Conservation (phyloP, 2,797 vertebrate genomes). For the Sebastes miniatus region DNA sequence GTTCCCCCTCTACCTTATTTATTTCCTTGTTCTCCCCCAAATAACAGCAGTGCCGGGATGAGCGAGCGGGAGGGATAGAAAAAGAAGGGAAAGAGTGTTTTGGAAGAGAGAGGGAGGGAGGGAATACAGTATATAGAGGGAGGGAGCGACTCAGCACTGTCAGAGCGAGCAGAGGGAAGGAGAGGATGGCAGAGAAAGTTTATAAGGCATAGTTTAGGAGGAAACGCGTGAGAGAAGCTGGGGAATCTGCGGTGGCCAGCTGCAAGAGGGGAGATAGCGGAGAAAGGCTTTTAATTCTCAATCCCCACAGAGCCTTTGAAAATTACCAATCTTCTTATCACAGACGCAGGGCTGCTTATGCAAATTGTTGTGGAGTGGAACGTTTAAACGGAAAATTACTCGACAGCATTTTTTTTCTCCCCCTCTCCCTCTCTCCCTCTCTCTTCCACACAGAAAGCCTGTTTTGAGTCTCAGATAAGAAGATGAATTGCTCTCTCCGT, state of each 20-base stretch:
- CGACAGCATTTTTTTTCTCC: conserved; percentile 85
- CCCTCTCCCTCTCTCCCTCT: conserved; percentile 58
- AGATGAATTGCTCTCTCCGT: conserved; percentile 87
- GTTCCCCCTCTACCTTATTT: conserved; percentile 66
- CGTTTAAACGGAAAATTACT: conserved; percentile 93
- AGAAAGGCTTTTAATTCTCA: conserved; percentile 91
- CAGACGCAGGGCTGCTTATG: conserved; percentile 92
- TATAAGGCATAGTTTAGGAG: conserved; percentile 83
- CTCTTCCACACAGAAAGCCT: conserved; percentile 85
- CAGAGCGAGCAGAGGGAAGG: conserved; percentile 50
- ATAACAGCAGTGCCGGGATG: conserved; percentile 54
- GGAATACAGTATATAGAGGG: conserved; percentile 39
- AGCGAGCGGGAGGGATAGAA: conserved; percentile 8
- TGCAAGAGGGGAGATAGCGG: conserved; percentile 89
- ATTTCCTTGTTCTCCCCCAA: conserved; percentile 66
- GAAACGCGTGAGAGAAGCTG: conserved; percentile 82
- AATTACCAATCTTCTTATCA: conserved; percentile 97
- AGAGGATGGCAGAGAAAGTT: conserved; percentile 79
- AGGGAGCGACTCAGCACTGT: conserved; percentile 44
- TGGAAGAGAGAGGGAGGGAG: conserved; percentile 14
- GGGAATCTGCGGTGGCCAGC: conserved; percentile 88
- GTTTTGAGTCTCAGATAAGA: conserved; percentile 88
- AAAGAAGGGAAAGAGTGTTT: conserved; percentile 2
- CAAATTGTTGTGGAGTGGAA: conserved; percentile 94
- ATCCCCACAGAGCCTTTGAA: conserved; percentile 90